Evolutionary conservation across 2,797 vertebrate genomes (phyloP).

Genomic region (Sebastes minor): DNA sequence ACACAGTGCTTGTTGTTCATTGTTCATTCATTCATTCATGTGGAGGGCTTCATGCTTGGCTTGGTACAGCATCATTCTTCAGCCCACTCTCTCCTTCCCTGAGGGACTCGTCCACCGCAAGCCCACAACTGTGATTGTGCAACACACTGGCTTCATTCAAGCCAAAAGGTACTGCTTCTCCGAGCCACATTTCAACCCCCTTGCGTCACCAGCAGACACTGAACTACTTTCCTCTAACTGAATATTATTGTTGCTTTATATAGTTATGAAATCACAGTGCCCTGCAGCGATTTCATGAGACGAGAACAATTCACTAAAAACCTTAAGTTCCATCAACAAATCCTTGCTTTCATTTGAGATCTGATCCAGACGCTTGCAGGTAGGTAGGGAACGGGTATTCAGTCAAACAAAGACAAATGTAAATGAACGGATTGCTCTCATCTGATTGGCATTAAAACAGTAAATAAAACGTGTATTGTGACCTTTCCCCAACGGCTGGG

Average conservation of each 20-base stretch:
- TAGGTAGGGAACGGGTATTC: not conserved
- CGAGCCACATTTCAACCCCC: conserved; percentile 53
- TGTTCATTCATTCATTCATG: conserved; percentile 86
- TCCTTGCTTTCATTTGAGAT: not conserved
- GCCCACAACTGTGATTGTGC: conserved; percentile 74
- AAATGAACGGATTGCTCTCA: not conserved
- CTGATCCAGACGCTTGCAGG: not conserved
- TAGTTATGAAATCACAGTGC: conserved; percentile 38
- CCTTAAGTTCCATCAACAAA: not conserved
- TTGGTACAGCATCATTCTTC: conserved; percentile 75
- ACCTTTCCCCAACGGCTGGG: not conserved
- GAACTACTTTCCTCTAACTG: conserved; percentile 26
- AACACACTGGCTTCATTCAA: conserved; percentile 79
- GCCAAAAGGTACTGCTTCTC: conserved; percentile 52
- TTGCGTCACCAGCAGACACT: conserved; percentile 52
- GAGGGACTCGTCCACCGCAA: conserved; percentile 67
- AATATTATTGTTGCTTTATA: conserved; percentile 46
- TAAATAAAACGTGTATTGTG: not conserved
- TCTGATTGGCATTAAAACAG: not conserved
- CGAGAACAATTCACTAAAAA: not conserved
- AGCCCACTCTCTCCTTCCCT: conserved; percentile 72
- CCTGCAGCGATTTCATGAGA: not conserved
- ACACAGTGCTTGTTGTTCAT: conserved; percentile 79
- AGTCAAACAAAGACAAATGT: not conserved
- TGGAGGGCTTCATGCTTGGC: conserved; percentile 74